Percentiles rank a stretch among this genome's conserved stretches.
Evolutionary conservation across 2,888 invertebrate genomes (phyloP).

Genomic region (Orchesella flavescens): DNA sequence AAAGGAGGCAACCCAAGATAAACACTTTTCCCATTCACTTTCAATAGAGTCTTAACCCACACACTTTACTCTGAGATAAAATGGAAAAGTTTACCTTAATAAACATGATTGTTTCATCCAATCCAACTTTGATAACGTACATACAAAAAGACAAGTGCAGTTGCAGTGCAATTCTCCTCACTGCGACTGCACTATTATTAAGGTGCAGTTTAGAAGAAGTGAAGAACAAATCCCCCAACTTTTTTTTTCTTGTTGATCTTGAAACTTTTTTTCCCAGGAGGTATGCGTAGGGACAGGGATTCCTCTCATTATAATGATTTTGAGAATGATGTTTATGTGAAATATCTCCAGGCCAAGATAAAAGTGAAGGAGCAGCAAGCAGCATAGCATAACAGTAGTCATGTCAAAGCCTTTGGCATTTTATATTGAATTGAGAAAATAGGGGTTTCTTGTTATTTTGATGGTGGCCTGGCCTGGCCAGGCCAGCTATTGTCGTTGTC

Average conservation of each 20-base stretch:
- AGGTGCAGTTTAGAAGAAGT: conserved; percentile 6
- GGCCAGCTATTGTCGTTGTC: conserved; percentile 18
- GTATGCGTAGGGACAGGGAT: background rate
- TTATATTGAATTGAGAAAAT: conserved; percentile 10
- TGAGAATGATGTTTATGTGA: conserved; percentile 40
- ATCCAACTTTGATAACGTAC: background rate
- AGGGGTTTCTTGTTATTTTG: too few relatives aligned
- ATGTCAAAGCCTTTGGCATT: conserved; percentile 12
- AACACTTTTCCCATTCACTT: background rate
- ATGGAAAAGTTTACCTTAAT: conserved; percentile 26
- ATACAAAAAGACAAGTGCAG: conserved; percentile 34
- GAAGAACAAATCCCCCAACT: too few relatives aligned
- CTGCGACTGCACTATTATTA: conserved; percentile 5
- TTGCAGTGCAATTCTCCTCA: conserved; percentile 22
- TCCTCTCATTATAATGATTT: conserved; percentile 29
- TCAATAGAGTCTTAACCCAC: background rate
- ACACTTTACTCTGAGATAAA: background rate
- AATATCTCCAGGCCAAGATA: background rate
- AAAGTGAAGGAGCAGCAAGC: too few relatives aligned
- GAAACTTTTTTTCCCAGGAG: conserved; percentile 42
- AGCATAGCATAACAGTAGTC: too few relatives aligned
- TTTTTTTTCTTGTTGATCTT: conserved; percentile 44
- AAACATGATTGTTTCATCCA: conserved; percentile 25
- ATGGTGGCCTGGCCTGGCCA: conserved; percentile 10
- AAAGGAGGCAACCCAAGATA: conserved; percentile 7